Percentiles rank a stretch among this genome's conserved stretches.
These are phyloP conservation scores for Paramuricea clavata DNA, from an alignment of 92 coral and sea anemone genomes.

Conservation along the genomic window DNA sequence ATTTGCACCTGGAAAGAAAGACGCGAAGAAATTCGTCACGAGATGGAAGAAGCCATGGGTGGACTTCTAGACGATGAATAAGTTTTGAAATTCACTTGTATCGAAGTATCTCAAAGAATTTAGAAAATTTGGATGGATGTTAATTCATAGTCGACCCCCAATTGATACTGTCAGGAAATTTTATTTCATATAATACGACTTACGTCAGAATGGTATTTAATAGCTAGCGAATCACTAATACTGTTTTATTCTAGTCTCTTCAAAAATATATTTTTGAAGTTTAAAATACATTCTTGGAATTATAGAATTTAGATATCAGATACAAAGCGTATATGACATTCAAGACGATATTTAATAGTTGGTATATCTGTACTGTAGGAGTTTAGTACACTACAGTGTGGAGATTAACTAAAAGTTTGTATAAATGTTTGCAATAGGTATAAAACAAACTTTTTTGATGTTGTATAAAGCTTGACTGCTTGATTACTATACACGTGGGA, in stretches of 20 bases:
- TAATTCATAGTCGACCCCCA: neutral
- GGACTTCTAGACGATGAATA: neutral
- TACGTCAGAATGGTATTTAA: neutral
- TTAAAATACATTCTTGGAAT: too few relatives aligned
- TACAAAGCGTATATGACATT: neutral
- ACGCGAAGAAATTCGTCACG: constrained; percentile 8
- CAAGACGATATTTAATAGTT: neutral
- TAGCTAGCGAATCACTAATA: neutral
- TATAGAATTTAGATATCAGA: too few relatives aligned
- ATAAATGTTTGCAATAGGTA: too few relatives aligned
- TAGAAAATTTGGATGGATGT: neutral
- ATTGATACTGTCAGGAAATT: neutral
- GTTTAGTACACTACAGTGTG: too few relatives aligned
- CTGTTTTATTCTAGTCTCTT: too few relatives aligned
- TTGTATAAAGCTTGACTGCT: too few relatives aligned
- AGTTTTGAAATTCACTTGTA: neutral
- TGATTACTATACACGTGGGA: too few relatives aligned
- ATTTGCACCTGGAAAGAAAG: neutral
- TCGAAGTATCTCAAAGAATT: constrained; percentile 1
- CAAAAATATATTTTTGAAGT: too few relatives aligned
- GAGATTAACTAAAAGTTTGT: too few relatives aligned
- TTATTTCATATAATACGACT: neutral
- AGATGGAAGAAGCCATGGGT: constrained; percentile 34
- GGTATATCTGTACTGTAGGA: neutral
- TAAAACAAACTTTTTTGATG: too few relatives aligned